A percentile compares a stretch with the other conserved stretches of the same genome.
phyloP scores from a whole-genome alignment of 92 coral and sea anemone genomes.

The Isaurus tuberculatus region DNA sequence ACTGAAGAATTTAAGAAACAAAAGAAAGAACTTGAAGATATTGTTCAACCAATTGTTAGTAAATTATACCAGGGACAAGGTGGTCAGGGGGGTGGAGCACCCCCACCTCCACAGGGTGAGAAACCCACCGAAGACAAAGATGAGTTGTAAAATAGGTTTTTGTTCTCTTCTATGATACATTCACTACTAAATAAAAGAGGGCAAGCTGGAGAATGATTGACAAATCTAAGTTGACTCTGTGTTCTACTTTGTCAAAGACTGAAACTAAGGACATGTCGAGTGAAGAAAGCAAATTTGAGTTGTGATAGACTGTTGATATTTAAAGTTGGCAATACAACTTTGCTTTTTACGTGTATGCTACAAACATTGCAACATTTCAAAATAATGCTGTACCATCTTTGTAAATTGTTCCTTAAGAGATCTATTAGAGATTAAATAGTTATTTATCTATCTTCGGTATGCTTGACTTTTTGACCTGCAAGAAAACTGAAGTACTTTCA shows the following conservation, averaged over 20 bases:
- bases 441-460: conserved; percentile 39
- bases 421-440: conserved; percentile 36
- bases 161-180: conserved; percentile 2
- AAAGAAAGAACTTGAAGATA: conserved; percentile 93
- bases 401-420: conserved; percentile 37
- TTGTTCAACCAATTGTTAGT: conserved; percentile 99
- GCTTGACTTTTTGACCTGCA: conserved; percentile 15
- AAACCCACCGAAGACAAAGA: conserved; percentile 97
- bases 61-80: conserved; percentile 99
- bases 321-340: conserved; percentile 19
- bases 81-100: conserved; percentile 67
- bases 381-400: conserved; percentile 11
- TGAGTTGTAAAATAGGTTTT: conserved; percentile 73
- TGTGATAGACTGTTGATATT: conserved; percentile 18
- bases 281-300: neutral
- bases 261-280: neutral
- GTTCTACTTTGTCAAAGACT: conserved; percentile 21
- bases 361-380: conserved; percentile 3
- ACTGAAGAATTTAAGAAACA: conserved; percentile 90
- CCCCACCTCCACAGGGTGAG: conserved; percentile 87
- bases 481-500: conserved; percentile 38
- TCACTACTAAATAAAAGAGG: conserved; percentile 9
- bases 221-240: neutral
- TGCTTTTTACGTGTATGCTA: conserved; percentile 10
- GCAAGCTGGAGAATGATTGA: conserved; percentile 13